Base-by-base conservation (phyloP, 2,888 invertebrate species). In the Plagodis dolabraria region DNA sequence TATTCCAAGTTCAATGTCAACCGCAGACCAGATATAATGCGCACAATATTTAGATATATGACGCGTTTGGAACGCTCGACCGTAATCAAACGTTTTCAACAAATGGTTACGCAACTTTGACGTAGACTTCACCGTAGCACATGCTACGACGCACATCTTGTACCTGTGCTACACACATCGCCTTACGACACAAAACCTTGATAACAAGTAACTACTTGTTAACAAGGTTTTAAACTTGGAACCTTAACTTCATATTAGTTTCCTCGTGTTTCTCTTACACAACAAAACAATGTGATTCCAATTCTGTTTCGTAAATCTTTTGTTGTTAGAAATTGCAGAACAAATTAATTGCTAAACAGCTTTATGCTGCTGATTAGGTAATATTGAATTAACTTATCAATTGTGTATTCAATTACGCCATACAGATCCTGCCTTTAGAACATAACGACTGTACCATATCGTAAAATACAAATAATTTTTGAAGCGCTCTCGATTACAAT, bases 1-100 rank as follows among this genome's bases (percentile, higher is more conserved):
- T 52, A 54, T 54, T 47, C 46, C 60, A 61, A 52, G 68, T 64
- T 66, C 68, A 68, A 63, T 66, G 66, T 64, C 66, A 47, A 36
- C 48, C 49, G 36, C 60, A 45, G 46, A 47, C 57, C 56, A 12
- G 12, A 59, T 43, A 57, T 51, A 63, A 62, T 57, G 47, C 59
- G 57, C 9, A 50, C 58, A 55, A 60, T 60, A 61, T 61, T 58
- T 57, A 57, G 42, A 63, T 57, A 52, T 68, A 63, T 63, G 64
- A 66, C 62, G 54, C 43, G 35, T 58, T 56, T 34, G 38, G 46
- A 12, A 54, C 48, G 11, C 12, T 43, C 11, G 51, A 56, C 52
- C 53, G 52, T 63, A 58, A 68, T 54, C 62, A 56, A 11, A 38
- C 43, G 47, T 56, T 57, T 52, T 53, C 60, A 58, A 60, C 57